A percentile compares a stretch with the other conserved stretches of the same genome.
phyloP scores from a whole-genome alignment of 2,113 vertebrate species.

The Tamias sibiricus region DNA sequence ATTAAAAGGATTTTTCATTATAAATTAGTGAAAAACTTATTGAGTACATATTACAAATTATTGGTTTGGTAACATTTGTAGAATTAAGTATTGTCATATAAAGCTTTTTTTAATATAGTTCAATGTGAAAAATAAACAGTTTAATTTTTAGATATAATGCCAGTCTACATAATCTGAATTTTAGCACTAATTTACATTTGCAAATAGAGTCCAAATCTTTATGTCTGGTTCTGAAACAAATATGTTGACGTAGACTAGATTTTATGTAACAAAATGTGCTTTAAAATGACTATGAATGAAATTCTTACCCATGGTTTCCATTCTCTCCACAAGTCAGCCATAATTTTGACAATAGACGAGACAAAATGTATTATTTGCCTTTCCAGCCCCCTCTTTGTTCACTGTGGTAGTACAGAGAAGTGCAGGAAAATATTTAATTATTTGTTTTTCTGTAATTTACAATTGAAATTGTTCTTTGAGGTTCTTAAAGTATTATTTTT shows the following conservation, averaged over 20 bases:
- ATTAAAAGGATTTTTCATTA: slow-evolving; percentile 29
- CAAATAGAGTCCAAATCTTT: slow-evolving; percentile 52
- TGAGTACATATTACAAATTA: slow-evolving; percentile 26
- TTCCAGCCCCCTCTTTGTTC: slow-evolving; percentile 66
- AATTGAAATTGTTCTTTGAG: slow-evolving; percentile 70
- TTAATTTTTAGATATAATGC: slow-evolving; percentile 56
- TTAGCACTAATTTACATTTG: slow-evolving; percentile 59
- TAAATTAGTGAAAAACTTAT: slow-evolving; percentile 37
- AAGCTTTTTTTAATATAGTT: not conserved
- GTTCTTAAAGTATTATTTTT: slow-evolving; percentile 77
- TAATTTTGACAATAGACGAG: slow-evolving; percentile 62
- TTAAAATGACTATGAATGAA: slow-evolving; percentile 52
- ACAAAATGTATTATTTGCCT: slow-evolving; percentile 46
- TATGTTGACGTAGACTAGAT: slow-evolving; percentile 53
- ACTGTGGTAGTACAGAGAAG: slow-evolving; percentile 73
- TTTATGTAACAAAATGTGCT: slow-evolving; percentile 46
- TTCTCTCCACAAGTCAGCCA: slow-evolving; percentile 54
- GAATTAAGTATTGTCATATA: slow-evolving; percentile 43
- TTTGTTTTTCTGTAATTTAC: slow-evolving; percentile 72
- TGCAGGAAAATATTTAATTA: slow-evolving; percentile 76
- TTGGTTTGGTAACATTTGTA: slow-evolving; percentile 54
- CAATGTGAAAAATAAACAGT: not conserved
- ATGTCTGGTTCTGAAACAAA: slow-evolving; percentile 41
- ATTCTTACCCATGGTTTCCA: slow-evolving; percentile 60
- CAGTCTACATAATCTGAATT: slow-evolving; percentile 34